Evolutionary conservation across 2,888 invertebrate genomes (phyloP).

Genomic region (Patella caerulea): DNA sequence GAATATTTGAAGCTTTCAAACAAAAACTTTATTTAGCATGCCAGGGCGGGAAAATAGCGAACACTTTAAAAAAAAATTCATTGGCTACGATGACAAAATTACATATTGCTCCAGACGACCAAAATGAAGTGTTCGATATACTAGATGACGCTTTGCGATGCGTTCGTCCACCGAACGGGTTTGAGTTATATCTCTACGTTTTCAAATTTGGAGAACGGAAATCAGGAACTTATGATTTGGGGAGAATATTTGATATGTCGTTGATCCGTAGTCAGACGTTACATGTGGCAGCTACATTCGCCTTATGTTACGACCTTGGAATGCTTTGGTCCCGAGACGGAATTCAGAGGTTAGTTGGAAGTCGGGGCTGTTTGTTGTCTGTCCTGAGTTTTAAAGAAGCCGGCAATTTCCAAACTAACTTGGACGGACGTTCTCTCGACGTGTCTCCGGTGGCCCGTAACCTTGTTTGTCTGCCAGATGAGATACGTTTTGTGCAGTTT

Average conservation of each 20-base stretch:
- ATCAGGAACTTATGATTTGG: not conserved
- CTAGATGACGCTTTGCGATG: not conserved
- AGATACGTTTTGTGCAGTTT: constrained; percentile 1
- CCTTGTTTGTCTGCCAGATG: not conserved
- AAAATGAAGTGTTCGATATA: not conserved
- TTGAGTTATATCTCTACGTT: not conserved
- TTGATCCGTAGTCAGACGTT: not conserved
- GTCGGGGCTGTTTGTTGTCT: not conserved
- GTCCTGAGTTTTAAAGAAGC: not conserved
- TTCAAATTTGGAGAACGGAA: constrained; percentile 2
- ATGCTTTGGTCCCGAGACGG: not conserved
- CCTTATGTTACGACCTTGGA: not conserved
- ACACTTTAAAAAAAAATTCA: not conserved
- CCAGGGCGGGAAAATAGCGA: not conserved
- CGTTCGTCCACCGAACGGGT: not conserved
- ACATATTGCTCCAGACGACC: not conserved
- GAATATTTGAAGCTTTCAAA: not conserved
- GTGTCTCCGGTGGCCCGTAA: not conserved
- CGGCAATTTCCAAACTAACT: not conserved
- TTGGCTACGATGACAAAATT: not conserved
- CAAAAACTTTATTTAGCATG: not conserved
- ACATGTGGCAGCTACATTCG: not conserved
- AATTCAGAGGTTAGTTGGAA: not conserved
- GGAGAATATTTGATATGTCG: not conserved
- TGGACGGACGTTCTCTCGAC: not conserved